Conservation (phyloP, 1,140 invertebrate genomes). For the Sycophaga agraensis region DNA sequence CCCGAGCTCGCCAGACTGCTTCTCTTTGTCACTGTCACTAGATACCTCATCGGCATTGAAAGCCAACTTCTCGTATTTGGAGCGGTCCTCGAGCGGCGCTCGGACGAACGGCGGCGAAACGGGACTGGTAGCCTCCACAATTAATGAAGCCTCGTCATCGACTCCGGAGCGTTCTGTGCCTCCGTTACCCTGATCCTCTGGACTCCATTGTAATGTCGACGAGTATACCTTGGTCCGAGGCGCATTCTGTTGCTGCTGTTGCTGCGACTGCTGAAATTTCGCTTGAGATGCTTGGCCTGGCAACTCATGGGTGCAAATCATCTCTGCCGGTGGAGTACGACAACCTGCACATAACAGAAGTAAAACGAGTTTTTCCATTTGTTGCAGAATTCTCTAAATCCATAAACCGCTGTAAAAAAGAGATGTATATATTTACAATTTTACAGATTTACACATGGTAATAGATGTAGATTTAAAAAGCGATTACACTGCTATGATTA, state of each 20-base stretch:
- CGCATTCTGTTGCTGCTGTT: background rate
- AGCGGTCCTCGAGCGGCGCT: conserved; percentile 70
- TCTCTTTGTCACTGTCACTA: conserved; percentile 62
- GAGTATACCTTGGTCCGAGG: background rate
- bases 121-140: conserved; percentile 46
- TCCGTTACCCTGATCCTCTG: conserved; percentile 1
- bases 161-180: conserved; percentile 29
- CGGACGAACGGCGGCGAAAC: conserved; percentile 61
- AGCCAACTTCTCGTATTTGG: conserved; percentile 78
- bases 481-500: too few species aligned
- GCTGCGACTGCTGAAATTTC: background rate
- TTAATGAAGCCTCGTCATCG: conserved; percentile 45
- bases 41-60: conserved; percentile 63
- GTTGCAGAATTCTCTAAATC: too few species aligned
- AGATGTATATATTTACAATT: background rate
- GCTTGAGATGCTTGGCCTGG: background rate
- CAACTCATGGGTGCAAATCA: background rate
- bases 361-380: background rate
- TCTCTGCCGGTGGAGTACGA: background rate
- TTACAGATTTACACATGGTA: too few species aligned
- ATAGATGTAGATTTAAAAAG: too few species aligned
- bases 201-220: conserved; percentile 41
- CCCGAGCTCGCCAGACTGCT: conserved; percentile 35
- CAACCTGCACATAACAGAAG: conserved; percentile 22
- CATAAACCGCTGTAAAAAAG: too few species aligned